These are phyloP conservation scores for Oreochromis grahami DNA, from an alignment of 2,797 vertebrate species.

Conservation along the genomic window DNA sequence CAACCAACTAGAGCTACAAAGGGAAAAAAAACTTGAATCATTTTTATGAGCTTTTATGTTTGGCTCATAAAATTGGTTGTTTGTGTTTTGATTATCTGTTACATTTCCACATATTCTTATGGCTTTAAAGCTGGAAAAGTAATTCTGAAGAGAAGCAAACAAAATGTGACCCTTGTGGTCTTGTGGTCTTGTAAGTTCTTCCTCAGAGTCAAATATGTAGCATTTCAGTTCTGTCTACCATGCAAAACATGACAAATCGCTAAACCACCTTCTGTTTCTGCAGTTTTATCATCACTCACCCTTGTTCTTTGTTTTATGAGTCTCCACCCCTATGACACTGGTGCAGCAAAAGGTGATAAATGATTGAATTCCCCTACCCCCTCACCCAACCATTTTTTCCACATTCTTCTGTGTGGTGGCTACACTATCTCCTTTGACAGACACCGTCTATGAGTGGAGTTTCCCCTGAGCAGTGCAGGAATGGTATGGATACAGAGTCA, in stretches of 20 bases:
- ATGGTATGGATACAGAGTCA: conserved; percentile 47
- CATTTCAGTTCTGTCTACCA: conserved; percentile 14
- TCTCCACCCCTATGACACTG: conserved; percentile 37
- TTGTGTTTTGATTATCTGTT: not conserved
- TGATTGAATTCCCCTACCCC: conserved; percentile 43
- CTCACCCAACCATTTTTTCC: not conserved
- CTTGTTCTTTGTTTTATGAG: conserved; percentile 39
- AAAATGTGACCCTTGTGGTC: not conserved
- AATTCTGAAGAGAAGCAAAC: not conserved
- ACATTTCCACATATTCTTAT: not conserved
- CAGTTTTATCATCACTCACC: conserved; percentile 26
- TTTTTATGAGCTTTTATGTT: not conserved
- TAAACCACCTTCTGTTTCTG: not conserved
- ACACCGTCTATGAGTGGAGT: conserved; percentile 27
- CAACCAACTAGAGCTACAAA: not conserved
- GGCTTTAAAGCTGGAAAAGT: not conserved
- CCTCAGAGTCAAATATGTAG: not conserved
- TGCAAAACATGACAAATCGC: conserved; percentile 49
- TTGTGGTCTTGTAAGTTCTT: not conserved
- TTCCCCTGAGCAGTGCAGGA: conserved; percentile 4
- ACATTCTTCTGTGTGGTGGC: conserved; percentile 31
- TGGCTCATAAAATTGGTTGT: not conserved
- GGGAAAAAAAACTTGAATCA: not conserved
- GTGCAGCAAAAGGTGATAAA: conserved; percentile 53
- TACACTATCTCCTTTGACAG: conserved; percentile 59